Percentiles rank a stretch among this genome's conserved stretches.
These are phyloP conservation scores for Acronicta alni DNA, from an alignment of 2,888 invertebrate species.

Conservation along the genomic window DNA sequence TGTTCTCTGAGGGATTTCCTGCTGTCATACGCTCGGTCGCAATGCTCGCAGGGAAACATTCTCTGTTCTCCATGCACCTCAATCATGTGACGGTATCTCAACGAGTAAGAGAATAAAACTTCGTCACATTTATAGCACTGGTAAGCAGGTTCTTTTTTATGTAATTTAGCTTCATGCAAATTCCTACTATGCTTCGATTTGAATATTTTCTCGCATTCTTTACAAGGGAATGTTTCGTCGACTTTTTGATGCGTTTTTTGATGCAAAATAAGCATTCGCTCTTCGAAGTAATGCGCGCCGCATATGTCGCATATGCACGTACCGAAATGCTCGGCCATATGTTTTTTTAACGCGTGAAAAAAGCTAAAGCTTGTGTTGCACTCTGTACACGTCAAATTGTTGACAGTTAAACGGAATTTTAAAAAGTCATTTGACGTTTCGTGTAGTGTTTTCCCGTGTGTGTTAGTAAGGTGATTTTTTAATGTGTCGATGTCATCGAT, in stretches of 20 bases:
- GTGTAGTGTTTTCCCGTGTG: constrained; percentile 67
- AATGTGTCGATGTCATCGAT: constrained; percentile 70
- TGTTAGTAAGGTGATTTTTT: constrained; percentile 67
- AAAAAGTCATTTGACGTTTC: constrained; percentile 72
- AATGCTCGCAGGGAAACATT: constrained; percentile 77
- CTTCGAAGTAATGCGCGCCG: constrained; percentile 84
- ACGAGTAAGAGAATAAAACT: constrained; percentile 76
- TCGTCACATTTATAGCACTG: constrained; percentile 81
- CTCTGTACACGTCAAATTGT: constrained; percentile 70
- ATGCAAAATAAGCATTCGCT: constrained; percentile 80
- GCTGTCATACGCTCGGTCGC: constrained; percentile 80
- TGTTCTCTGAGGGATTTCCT: constrained; percentile 81
- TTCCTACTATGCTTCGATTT: constrained; percentile 79
- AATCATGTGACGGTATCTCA: constrained; percentile 79
- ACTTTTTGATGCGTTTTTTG: constrained; percentile 74
- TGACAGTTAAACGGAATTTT: constrained; percentile 71
- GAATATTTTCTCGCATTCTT: constrained; percentile 82
- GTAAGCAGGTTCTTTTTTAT: constrained; percentile 80
- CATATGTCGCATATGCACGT: constrained; percentile 81
- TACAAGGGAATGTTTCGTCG: constrained; percentile 84
- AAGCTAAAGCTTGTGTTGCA: constrained; percentile 71
- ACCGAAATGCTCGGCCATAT: constrained; percentile 82
- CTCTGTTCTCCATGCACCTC: constrained; percentile 77
- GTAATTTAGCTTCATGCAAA: constrained; percentile 75
- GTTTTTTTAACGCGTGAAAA: constrained; percentile 79